Percentiles rank a stretch among this genome's conserved stretches.
These are phyloP conservation scores for Cotesia typhae DNA, from an alignment of 1,140 invertebrate species.

Conservation along the genomic window DNA sequence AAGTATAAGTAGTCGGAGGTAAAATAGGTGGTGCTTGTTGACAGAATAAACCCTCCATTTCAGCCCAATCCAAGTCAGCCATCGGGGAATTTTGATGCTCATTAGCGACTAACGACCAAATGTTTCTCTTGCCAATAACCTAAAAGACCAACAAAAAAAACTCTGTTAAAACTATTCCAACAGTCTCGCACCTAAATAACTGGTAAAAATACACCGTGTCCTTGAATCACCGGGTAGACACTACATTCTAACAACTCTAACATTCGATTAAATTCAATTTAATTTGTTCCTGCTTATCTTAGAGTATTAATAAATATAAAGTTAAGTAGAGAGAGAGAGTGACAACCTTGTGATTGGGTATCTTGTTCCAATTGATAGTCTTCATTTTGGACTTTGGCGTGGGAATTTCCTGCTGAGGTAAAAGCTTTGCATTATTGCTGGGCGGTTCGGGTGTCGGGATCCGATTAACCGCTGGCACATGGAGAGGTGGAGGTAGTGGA, in stretches of 20 bases:
- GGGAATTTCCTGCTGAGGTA: conserved; percentile 88
- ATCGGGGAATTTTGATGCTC: conserved; percentile 83
- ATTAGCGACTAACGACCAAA: conserved; percentile 90
- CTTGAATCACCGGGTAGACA: conserved; percentile 35
- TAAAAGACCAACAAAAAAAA: conserved; percentile 47
- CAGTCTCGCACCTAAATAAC: conserved; percentile 37
- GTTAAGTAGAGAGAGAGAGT: not conserved
- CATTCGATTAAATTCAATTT: not conserved
- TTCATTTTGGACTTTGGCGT: conserved; percentile 93
- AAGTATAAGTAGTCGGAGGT: conserved; percentile 67
- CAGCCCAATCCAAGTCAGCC: conserved; percentile 86
- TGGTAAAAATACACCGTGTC: conserved; percentile 39
- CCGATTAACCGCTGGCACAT: conserved; percentile 54
- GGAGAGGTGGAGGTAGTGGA: conserved; percentile 58
- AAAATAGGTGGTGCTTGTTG: conserved; percentile 76
- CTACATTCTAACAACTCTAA: not conserved
- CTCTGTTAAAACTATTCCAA: conserved; percentile 33
- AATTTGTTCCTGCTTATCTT: not conserved
- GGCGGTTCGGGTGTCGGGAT: conserved; percentile 58
- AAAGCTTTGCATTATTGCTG: conserved; percentile 61
- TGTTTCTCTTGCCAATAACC: conserved; percentile 86
- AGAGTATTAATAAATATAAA: not conserved
- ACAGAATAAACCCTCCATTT: conserved; percentile 92
- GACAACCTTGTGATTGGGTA: conserved; percentile 81
- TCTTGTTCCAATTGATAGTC: conserved; percentile 94